Conservation (phyloP, 1,140 invertebrate species). For the Lepidurus apus region DNA sequence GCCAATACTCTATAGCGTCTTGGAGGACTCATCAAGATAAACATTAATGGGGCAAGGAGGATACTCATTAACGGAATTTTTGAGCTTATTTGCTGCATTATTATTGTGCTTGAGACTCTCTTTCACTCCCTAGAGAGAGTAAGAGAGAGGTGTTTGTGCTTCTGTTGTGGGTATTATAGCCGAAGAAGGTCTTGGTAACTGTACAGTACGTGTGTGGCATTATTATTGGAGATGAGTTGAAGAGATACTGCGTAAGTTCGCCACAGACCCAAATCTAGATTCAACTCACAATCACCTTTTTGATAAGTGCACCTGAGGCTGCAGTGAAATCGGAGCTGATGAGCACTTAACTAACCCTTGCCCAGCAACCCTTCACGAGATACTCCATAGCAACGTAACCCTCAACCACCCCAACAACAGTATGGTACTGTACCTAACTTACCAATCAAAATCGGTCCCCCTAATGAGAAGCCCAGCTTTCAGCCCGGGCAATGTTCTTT, state of each 20-base stretch:
- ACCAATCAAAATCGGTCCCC: too few relatives aligned
- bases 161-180: not conserved
- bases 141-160: not conserved
- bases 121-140: too few relatives aligned
- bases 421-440: too few relatives aligned
- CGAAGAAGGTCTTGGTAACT: not conserved
- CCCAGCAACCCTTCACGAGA: not conserved
- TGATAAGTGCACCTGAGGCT: slow-evolving; percentile 21
- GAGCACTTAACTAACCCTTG: slow-evolving; percentile 1
- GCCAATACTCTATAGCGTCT: not conserved
- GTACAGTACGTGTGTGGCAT: not conserved
- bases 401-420: not conserved
- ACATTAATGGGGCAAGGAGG: too few relatives aligned
- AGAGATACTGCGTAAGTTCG: not conserved
- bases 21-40: too few relatives aligned
- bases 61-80: too few relatives aligned
- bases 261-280: not conserved
- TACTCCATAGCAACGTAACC: not conserved
- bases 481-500: too few relatives aligned
- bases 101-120: too few relatives aligned
- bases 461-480: too few relatives aligned
- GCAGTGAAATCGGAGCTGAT: not conserved
- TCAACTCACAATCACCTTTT: not conserved
- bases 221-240: not conserved
- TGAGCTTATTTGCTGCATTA: too few relatives aligned